Conservation (phyloP, 1,140 invertebrate genomes). For the Drusus annulatus region DNA sequence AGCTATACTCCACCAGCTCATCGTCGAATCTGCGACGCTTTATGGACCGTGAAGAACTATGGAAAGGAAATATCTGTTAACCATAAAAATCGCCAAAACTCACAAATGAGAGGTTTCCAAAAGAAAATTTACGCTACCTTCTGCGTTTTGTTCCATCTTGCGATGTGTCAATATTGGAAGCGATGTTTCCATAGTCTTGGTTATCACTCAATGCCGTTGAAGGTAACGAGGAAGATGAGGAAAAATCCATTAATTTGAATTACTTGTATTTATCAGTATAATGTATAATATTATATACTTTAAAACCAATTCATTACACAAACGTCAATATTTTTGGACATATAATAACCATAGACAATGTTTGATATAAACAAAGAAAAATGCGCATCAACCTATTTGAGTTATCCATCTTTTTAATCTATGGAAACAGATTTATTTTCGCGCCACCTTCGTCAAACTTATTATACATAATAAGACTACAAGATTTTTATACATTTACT, state of each 20-base stretch:
- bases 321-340: too few species aligned
- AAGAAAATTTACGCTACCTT: constrained; percentile 41
- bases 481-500: too few species aligned
- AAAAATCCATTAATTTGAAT: constrained; percentile 46
- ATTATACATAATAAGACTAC: too few species aligned
- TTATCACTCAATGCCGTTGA: constrained; percentile 42
- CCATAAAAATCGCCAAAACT: neutral
- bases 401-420: too few species aligned
- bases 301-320: too few species aligned
- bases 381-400: too few species aligned
- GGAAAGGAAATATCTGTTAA: neutral
- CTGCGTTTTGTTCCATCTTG: constrained; percentile 56
- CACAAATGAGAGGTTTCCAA: neutral
- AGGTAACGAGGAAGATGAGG: constrained; percentile 42
- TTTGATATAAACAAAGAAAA: too few species aligned
- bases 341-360: too few species aligned
- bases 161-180: constrained; percentile 51
- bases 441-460: too few species aligned
- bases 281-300: too few species aligned
- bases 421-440: too few species aligned
- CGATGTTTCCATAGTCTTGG: constrained; percentile 40
- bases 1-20: constrained; percentile 92
- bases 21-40: constrained; percentile 97
- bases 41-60: constrained; percentile 91
- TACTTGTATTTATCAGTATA: too few species aligned